Evolutionary conservation across 2,888 invertebrate genomes (phyloP), one percentile per base, ranked within the genome.

Genomic region (Plebejus anna): DNA sequence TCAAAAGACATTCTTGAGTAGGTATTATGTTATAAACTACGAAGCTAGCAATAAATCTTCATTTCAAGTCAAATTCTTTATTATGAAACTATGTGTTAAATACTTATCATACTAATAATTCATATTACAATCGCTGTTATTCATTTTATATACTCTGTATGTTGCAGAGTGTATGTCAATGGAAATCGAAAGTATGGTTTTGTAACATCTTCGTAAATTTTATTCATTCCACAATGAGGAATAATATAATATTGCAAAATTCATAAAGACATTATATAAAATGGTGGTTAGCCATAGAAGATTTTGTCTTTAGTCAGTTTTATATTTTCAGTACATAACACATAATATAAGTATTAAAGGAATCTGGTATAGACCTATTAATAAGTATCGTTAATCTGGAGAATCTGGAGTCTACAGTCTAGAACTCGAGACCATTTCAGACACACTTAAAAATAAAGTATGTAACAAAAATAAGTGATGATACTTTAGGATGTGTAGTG

Each of bases 221-320:
- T 16, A 70, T 70, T 38, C 38, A 70, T 70, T 70, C 70, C 70
- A 38, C 38, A 36, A 70, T 38, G 38, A 16, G n/a, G 38, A 16
- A 38, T 38, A 38, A 38, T 38, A 16, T 38, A 28, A 9, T 28
- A 28, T 61, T 38, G n/a, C 70, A 6, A 70, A 70, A 70, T 70
- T 16, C 32, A 38, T 70, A 70, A 70, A 61, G 61, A 61, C 28
- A 28, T 70, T 70, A 70, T 70, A 70, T 70, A 38, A 70, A 70
- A 70, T n/a, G 4, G 70, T n/a, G 70, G 70, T 70, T 32, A 70
- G 38, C 4, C 4, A 16, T 70, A 13, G 28, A 28, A 61, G 28
- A 61, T 11, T 61, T 9, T 61, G 9, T 61, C 61, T 22, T 61
- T 28, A 28, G 22, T 22, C 22, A 6, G 22, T 1, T 61, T 28